Evolutionary conservation across 2,797 vertebrate species (phyloP).

Genomic region (Spea hammondii): DNA sequence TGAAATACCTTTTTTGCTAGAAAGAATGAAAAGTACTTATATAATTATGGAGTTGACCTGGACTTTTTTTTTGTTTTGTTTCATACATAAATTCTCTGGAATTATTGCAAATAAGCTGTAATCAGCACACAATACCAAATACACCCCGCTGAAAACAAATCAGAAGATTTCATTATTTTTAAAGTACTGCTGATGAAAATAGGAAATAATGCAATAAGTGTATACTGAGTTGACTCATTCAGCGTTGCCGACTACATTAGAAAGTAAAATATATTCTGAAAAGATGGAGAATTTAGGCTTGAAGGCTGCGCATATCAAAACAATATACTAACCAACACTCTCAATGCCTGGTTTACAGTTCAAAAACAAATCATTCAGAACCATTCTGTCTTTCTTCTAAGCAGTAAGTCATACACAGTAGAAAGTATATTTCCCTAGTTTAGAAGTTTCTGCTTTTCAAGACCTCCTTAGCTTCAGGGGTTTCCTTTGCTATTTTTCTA

Average conservation of each 20-base stretch:
- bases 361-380: conserved; percentile 17
- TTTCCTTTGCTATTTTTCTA: neutral
- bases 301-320: conserved; percentile 8
- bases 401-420: conserved; percentile 25
- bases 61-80: too few species aligned
- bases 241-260: conserved; percentile 9
- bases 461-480: conserved; percentile 5
- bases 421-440: conserved; percentile 31
- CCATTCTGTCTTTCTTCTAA: conserved; percentile 17
- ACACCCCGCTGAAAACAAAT: neutral
- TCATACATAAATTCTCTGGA: too few species aligned
- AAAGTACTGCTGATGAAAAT: neutral
- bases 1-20: too few species aligned
- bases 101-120: too few species aligned
- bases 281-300: neutral
- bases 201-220: conserved; percentile 4
- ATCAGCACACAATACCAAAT: too few species aligned
- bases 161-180: conserved; percentile 11
- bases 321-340: neutral
- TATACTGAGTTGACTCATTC: neutral
- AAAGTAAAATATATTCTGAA: conserved; percentile 11
- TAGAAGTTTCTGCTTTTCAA: conserved; percentile 30
- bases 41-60: too few species aligned
- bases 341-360: conserved; percentile 20
- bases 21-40: too few species aligned